Conservation (phyloP, 2,888 invertebrate species). For the Sabatieria punctata region DNA sequence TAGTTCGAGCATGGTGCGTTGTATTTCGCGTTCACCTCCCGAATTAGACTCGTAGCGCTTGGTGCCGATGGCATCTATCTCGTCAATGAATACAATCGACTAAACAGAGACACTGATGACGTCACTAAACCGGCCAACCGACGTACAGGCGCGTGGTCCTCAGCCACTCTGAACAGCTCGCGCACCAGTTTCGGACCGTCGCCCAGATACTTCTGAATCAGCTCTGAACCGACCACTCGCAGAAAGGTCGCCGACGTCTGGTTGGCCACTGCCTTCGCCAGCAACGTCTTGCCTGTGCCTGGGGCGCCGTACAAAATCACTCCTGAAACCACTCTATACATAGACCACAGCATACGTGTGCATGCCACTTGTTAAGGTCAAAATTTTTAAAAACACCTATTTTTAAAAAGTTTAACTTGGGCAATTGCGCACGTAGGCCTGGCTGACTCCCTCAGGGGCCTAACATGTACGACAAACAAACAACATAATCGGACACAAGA, state of each 20-base stretch:
- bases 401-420: too few species aligned
- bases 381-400: too few species aligned
- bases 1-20: too few species aligned
- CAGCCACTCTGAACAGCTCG: conserved; percentile 94
- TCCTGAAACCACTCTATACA: conserved; percentile 11
- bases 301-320: conserved; percentile 95
- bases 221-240: conserved; percentile 93
- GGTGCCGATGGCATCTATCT: too few species aligned
- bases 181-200: conserved; percentile 96
- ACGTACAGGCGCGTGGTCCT: conserved; percentile 74
- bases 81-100: too few species aligned
- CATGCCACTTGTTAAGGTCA: too few species aligned
- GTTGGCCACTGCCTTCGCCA: conserved; percentile 98
- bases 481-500: too few species aligned
- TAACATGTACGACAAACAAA: too few species aligned
- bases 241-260: conserved; percentile 98
- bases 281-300: conserved; percentile 89
- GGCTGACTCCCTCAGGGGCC: too few species aligned
- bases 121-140: background rate
- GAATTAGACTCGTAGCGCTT: conserved; percentile 84
- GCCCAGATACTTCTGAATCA: conserved; percentile 91
- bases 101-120: conserved; percentile 11
- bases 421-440: too few species aligned
- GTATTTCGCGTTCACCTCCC: conserved; percentile 96
- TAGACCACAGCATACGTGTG: too few species aligned